These are phyloP conservation scores for Hermatobates lingyangjiaoensis DNA, from an alignment of 1,140 invertebrate genomes.

Conservation along the genomic window DNA sequence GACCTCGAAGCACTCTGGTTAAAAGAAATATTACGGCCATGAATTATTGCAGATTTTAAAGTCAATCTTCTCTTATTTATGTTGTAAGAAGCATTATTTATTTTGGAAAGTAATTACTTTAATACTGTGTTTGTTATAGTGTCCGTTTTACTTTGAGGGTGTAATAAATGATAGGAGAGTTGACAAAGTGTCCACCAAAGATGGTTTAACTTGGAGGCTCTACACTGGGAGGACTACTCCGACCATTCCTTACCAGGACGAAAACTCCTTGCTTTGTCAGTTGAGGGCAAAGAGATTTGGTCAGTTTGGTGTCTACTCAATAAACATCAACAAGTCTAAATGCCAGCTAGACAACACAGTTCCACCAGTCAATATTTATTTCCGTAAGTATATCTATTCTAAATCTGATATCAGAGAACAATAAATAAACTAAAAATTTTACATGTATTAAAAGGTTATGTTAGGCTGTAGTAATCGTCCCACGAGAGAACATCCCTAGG, in stretches of 20 bases:
- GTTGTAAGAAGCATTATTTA: too few species aligned
- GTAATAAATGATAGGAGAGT: conserved; percentile 6
- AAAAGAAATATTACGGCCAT: too few species aligned
- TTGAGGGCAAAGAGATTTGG: conserved; percentile 32
- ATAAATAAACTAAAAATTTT: too few species aligned
- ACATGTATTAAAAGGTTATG: too few species aligned
- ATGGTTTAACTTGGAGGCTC: conserved; percentile 12
- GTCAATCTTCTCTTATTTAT: too few species aligned
- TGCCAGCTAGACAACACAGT: conserved; percentile 34
- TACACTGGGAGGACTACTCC: conserved; percentile 9
- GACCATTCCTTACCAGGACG: conserved; percentile 6
- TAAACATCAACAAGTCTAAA: conserved; percentile 24
- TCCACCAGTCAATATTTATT: conserved; percentile 48
- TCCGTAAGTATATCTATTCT: conserved; percentile 44
- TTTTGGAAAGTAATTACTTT: too few species aligned
- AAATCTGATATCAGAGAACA: too few species aligned
- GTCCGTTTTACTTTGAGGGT: conserved; percentile 11
- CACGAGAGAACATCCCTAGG: too few species aligned
- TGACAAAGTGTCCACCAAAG: conserved; percentile 14
- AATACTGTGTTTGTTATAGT: conserved; percentile 15
- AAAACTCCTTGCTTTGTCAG: conserved; percentile 31
- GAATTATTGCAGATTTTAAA: too few species aligned
- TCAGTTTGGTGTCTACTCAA: conserved; percentile 53
- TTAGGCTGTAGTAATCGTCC: too few species aligned
- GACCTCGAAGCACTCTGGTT: too few species aligned